Evolutionary conservation across 2,113 vertebrate species (phyloP), one percentile per base, ranked within the genome.

Genomic region (Setophaga kirtlandii): DNA sequence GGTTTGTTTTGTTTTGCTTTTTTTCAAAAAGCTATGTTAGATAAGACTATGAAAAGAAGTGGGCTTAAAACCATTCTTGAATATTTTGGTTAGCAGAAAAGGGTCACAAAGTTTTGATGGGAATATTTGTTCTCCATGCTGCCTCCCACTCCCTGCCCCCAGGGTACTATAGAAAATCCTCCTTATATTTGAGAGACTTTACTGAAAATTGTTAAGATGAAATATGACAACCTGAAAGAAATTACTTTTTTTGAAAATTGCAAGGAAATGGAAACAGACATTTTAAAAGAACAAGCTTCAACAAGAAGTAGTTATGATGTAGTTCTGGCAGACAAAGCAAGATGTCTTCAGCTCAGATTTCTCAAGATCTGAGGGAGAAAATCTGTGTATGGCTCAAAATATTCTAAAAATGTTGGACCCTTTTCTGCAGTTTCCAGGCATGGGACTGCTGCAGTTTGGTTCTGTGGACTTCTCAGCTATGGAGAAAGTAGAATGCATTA

Each of bases 281-380:
- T 68, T 89, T 91, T 31, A 89, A 71, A 94, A 59, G n/a, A 95
- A 81, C 78, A 93, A 69, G 65, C 50, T 96, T 80, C 58, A 73
- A 80, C 89, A 94, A 84, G 89, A 88, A 68, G 8, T 47, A 42
- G 35, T 64, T 37, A 30, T 41, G n/a, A 46, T 83, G 30, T 14
- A 58, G 19, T 63, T 89, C 65, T 94, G 87, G 63, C 70, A 87
- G 70, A 77, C 47, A 76, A 86, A 95, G 55, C 55, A 90, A 80
- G 41, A 64, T 69, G 27, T 76, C 70, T 83, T 74, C 59, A 80
- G 49, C 53, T 94, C 74, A 79, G 7, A 80, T 90, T 94, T 87
- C 93, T 91, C 55, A 55, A 41, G 58, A 46, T 73, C 46, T 89
- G 59, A 73, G 42, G 39, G 42, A 74, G 25, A 58, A 53, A 64